These are phyloP conservation scores for Macrotis lagotis DNA, from an alignment of 2,113 vertebrate species.

Conservation along the genomic window DNA sequence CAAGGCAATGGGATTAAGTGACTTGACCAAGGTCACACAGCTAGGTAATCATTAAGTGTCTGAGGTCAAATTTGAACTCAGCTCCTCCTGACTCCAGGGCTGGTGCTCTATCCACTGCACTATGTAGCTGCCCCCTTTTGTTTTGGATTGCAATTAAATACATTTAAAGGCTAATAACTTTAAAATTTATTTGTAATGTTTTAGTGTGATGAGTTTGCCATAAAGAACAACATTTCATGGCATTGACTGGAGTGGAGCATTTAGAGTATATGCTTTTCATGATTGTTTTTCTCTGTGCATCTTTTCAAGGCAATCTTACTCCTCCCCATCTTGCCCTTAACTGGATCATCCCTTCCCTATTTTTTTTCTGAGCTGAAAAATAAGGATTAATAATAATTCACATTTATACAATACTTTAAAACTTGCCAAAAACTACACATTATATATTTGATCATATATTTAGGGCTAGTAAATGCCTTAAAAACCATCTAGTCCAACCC, in stretches of 20 bases:
- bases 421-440: not conserved
- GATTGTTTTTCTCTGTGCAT: constrained; percentile 60
- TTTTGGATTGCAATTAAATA: constrained; percentile 70
- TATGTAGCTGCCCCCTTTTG: too few relatives aligned
- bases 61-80: too few relatives aligned
- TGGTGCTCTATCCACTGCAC: too few relatives aligned
- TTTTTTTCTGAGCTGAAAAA: constrained; percentile 28
- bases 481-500: not conserved
- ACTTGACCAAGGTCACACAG: too few relatives aligned
- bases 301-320: constrained; percentile 69
- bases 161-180: constrained; percentile 54
- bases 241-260: constrained; percentile 62
- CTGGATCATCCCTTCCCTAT: constrained; percentile 50
- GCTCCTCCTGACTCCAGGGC: too few relatives aligned
- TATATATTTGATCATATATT: not conserved
- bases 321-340: constrained; percentile 57
- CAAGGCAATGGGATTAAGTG: too few relatives aligned
- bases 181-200: constrained; percentile 71
- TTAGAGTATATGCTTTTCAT: constrained; percentile 48
- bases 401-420: not conserved
- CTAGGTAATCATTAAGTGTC: too few relatives aligned
- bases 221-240: constrained; percentile 77
- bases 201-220: constrained; percentile 64
- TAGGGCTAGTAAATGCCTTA: not conserved
- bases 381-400: not conserved